Percentiles rank a stretch among this genome's conserved stretches.
phyloP scores from a whole-genome alignment of 1,140 invertebrate genomes.

The Tetragonula clypearis region DNA sequence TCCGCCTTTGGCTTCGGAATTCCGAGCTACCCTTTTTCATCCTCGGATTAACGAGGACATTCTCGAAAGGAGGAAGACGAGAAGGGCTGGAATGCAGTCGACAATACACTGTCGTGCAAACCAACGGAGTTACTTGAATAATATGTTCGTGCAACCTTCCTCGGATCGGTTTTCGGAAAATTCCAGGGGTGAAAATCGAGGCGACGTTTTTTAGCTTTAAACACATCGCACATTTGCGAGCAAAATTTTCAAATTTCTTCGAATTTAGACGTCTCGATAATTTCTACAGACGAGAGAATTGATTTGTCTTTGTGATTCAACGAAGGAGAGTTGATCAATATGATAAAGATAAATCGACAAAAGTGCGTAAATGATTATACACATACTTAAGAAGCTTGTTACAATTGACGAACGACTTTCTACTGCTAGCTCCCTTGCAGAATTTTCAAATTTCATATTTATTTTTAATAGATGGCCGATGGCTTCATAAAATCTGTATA shows the following conservation, averaged over 20 bases:
- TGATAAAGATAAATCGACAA: too few relatives aligned
- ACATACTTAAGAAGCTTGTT: too few relatives aligned
- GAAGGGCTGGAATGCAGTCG: slow-evolving; percentile 12
- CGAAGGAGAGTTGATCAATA: too few relatives aligned
- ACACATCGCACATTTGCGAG: not conserved
- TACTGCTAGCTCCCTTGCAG: too few relatives aligned
- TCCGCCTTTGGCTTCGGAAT: slow-evolving; percentile 19
- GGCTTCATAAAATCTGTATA: too few relatives aligned
- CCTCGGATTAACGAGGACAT: slow-evolving; percentile 33
- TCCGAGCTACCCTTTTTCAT: slow-evolving; percentile 23
- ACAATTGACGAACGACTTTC: too few relatives aligned
- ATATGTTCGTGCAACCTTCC: not conserved
- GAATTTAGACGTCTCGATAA: not conserved
- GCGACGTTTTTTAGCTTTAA: not conserved
- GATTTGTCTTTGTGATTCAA: too few relatives aligned
- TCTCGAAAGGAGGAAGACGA: slow-evolving; percentile 15
- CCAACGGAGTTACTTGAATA: not conserved
- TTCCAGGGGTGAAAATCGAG: not conserved
- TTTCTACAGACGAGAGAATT: not conserved
- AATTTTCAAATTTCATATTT: too few relatives aligned
- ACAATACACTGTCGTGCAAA: slow-evolving; percentile 16
- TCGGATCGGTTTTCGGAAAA: not conserved
- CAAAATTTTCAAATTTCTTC: not conserved
- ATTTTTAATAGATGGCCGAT: too few relatives aligned
- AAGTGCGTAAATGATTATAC: too few relatives aligned